Base-by-base conservation (phyloP, 2,113 vertebrate genomes). In the Sakesphorus luctuosus region DNA sequence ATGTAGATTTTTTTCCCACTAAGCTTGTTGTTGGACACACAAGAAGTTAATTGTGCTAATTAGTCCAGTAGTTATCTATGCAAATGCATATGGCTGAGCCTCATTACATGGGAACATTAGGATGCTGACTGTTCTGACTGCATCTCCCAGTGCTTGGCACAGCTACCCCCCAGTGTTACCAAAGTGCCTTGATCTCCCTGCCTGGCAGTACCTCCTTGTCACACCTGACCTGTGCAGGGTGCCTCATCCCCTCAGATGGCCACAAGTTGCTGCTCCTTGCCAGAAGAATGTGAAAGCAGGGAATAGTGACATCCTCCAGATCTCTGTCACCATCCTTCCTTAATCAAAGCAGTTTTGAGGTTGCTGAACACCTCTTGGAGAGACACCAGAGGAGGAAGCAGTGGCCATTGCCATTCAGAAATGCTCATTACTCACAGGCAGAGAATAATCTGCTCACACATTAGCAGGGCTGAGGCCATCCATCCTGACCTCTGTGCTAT, bases 21-120 rank as follows among this genome's bases (percentile, higher is more conserved):
- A 52, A 86, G 33, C 61, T 81, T 92, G n/a, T 59, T 77, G 43
- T 87, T 83, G 80, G 83, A 47, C 46, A 49, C 28, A 11, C 14
- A 52, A 65, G 24, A 82, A 90, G 72, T 62, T 79, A 89, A 63
- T 74, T 90, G 47, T 18, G 24, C 35, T 85, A 85, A 93, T 93
- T 68, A 86, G 35, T 61, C 50, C 55, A 74, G 59, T 50, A 88
- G 69, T 94, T 89, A 91, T 55, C 77, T 66, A 46, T 76, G 61
- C 63, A 94, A 84, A 80, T 38, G 19, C 50, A 52, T 16, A 16
- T n/a, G 72, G 76, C 43, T 90, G 73, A 59, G 79, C 58, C 56
- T 84, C 58, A 43, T 79, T 85, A 50, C 18, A 15, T 7, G 83
- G 78, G 18, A 50, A n/a, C 49, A 24, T 47, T 52, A 87, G 2